Conservation (phyloP, 2,888 invertebrate genomes). For the Himalopsyche japonica region DNA sequence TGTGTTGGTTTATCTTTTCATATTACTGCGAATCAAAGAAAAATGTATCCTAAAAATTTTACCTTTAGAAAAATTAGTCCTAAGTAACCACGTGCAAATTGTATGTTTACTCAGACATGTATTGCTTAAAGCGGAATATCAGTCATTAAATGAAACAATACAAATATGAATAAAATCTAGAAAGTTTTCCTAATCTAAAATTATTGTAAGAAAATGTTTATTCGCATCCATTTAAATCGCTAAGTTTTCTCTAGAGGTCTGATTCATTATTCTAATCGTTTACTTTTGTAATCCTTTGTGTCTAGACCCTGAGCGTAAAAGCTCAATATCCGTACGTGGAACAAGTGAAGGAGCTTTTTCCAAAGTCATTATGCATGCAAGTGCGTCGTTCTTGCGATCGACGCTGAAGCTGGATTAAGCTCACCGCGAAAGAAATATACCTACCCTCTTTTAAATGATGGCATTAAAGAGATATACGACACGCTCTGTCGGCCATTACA, state of each 20-base stretch:
- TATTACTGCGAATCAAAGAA: no score
- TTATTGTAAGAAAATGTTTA: neutral
- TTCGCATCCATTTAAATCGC: neutral
- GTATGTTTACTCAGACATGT: no score
- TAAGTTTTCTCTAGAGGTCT: neutral
- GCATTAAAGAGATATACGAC: constrained; percentile 18
- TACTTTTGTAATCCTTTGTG: neutral
- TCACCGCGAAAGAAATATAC: neutral
- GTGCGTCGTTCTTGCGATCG: constrained; percentile 12
- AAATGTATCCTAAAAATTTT: no score
- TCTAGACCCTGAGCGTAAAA: neutral
- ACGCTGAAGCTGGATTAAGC: constrained; percentile 4
- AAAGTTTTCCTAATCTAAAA: neutral
- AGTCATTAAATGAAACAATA: no score
- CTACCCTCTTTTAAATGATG: constrained; percentile 16
- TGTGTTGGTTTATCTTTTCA: no score
- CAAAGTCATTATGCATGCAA: constrained; percentile 8
- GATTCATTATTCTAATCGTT: neutral
- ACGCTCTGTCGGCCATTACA: neutral
- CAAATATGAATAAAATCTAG: neutral
- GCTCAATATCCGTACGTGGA: neutral
- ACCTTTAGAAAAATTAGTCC: no score
- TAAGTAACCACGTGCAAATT: no score
- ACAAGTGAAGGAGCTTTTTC: neutral
- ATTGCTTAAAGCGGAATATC: no score